These are phyloP conservation scores for Bombus confusus DNA, from an alignment of 1,140 invertebrate species.

Conservation along the genomic window DNA sequence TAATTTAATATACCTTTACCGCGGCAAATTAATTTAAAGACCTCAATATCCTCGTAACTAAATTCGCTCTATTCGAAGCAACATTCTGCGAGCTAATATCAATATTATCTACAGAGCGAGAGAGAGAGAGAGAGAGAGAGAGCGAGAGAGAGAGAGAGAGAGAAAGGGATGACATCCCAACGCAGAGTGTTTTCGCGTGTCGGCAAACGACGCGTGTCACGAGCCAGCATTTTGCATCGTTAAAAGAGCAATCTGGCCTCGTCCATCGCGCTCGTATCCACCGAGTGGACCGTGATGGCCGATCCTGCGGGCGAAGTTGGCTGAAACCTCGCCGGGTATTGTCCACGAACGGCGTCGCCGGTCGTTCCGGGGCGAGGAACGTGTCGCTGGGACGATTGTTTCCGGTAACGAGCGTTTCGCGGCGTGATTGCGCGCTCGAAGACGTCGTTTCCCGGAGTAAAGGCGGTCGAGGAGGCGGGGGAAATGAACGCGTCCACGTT, in stretches of 20 bases:
- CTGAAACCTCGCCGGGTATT: not conserved
- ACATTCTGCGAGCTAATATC: not conserved
- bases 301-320: not conserved
- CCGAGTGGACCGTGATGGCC: slow-evolving; percentile 13
- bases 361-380: slow-evolving; percentile 5
- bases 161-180: not conserved
- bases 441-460: slow-evolving; percentile 5
- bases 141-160: too few species aligned
- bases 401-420: slow-evolving; percentile 25
- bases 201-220: slow-evolving; percentile 23
- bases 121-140: too few species aligned
- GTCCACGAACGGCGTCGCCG: not conserved
- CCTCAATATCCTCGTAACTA: not conserved
- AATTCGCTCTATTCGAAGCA: not conserved
- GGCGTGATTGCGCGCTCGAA: slow-evolving; percentile 14
- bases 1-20: not conserved
- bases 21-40: not conserved
- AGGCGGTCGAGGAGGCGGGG: not conserved
- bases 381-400: slow-evolving; percentile 11
- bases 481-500: slow-evolving; percentile 5
- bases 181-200: slow-evolving; percentile 25
- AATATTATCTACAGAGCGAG: not conserved
- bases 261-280: slow-evolving; percentile 14
- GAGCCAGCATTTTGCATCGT: slow-evolving; percentile 25
- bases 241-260: slow-evolving; percentile 22